A percentile compares a stretch with the other conserved stretches of the same genome.
phyloP scores from a whole-genome alignment of 2,797 vertebrate species.

The Sebastes wilsoni region DNA sequence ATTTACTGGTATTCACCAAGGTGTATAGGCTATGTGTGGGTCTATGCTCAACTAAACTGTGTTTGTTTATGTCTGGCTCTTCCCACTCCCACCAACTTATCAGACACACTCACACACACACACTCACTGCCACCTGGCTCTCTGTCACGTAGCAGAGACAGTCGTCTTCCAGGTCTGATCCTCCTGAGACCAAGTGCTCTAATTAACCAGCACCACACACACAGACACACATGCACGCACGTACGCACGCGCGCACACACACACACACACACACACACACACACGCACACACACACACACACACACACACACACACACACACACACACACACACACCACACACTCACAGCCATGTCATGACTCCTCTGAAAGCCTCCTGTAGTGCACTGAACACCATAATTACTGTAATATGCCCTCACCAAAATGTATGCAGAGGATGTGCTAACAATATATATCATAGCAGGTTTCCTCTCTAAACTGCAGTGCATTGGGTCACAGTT shows the following conservation, averaged over 20 bases:
- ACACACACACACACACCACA: slow-evolving; percentile 24
- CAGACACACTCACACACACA: neutral
- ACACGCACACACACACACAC: slow-evolving; percentile 22
- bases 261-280: slow-evolving; percentile 23
- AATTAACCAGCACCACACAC: slow-evolving; percentile 52
- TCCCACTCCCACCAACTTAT: slow-evolving; percentile 46
- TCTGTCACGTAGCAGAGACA: slow-evolving; percentile 67
- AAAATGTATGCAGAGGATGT: neutral
- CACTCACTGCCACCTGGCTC: slow-evolving; percentile 47
- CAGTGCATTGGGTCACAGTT: neutral
- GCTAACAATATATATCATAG: neutral
- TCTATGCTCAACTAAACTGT: slow-evolving; percentile 9
- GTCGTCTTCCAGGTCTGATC: slow-evolving; percentile 62
- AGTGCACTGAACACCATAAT: slow-evolving; percentile 23
- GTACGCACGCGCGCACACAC: slow-evolving; percentile 19
- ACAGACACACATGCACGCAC: slow-evolving; percentile 12
- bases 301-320: slow-evolving; percentile 27
- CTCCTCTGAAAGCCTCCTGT: slow-evolving; percentile 44
- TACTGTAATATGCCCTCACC: slow-evolving; percentile 33
- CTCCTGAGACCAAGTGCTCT: slow-evolving; percentile 69
- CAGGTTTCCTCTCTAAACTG: neutral
- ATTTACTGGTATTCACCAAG: neutral
- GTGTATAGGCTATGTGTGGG: neutral
- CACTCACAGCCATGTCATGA: slow-evolving; percentile 23
- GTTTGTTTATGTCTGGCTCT: slow-evolving; percentile 56